A percentile compares a stretch with the other conserved stretches of the same genome.
These are phyloP conservation scores for Prenolepis imparis DNA, from an alignment of 2,888 invertebrate species.

Conservation along the genomic window DNA sequence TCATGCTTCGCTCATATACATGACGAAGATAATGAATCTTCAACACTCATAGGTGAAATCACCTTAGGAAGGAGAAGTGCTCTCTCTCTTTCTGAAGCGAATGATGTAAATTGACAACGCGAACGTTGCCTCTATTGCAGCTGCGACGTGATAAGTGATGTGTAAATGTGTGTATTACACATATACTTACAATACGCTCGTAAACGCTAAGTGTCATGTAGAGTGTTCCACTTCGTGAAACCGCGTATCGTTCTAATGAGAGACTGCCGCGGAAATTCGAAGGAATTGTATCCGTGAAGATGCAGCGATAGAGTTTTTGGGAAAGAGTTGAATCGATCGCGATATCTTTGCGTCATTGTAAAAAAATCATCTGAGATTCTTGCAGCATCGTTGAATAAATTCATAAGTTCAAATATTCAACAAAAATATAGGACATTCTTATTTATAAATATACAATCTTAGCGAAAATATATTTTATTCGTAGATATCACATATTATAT, in stretches of 20 bases:
- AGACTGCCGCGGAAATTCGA: constrained; percentile 3
- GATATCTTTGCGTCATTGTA: neutral
- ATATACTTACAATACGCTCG: neutral
- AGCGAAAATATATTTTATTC: neutral
- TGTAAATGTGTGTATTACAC: constrained; percentile 31
- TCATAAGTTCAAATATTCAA: neutral
- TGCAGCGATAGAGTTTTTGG: neutral
- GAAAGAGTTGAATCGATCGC: neutral
- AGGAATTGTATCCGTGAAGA: neutral
- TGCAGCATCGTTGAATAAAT: neutral
- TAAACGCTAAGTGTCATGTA: neutral
- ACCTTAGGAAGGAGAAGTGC: constrained; percentile 21
- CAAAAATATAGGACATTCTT: neutral
- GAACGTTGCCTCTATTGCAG: constrained; percentile 9
- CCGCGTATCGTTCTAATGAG: constrained; percentile 22
- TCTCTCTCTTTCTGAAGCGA: neutral
- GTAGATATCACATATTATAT: neutral
- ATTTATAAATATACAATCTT: neutral
- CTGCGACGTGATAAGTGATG: constrained; percentile 16
- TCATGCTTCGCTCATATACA: constrained; percentile 24
- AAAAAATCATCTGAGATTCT: neutral
- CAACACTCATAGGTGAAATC: constrained; percentile 3
- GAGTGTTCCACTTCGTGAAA: neutral
- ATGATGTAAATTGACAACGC: constrained; percentile 39
- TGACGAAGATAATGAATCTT: constrained; percentile 26